Base-by-base conservation (phyloP, 2,797 vertebrate species). In the Spatula versicolor region DNA sequence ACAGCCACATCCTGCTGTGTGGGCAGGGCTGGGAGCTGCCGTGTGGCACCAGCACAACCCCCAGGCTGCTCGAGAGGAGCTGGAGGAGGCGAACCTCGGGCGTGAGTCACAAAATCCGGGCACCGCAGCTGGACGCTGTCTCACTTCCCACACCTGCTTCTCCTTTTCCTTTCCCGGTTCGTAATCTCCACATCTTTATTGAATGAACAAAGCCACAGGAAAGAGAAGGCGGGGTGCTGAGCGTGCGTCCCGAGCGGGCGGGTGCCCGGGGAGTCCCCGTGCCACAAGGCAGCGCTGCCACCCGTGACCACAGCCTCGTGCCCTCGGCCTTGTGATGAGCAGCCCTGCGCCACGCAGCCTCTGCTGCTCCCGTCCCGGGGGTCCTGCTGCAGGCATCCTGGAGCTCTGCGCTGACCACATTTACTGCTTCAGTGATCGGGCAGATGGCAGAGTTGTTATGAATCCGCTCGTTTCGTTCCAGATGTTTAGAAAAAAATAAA, bases 321-420 rank as follows among this genome's bases (percentile, higher is more conserved):
- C 22, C 64, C 23, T 4, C 9, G 2, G 12, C 19, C 2, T 0
- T 10, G 37, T 0, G 3, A 18, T 30, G 8, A 45, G 48, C 23
- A 62, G 59, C 60, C 6, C 25, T 1, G 26, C 7, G 5, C 67
- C 50, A 2, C 0, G 1, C 0, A 8, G 23, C 39, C 17, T 73
- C 19, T 46, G 54, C 54, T 67, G 17, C 73, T 59, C 43, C 0
- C 1, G 1, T 23, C 22, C n/a, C 4, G 0, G 2, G 1, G 16
- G 23, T 13, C 33, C 31, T 37, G 7, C 0, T 2, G 78, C 35
- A 41, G 30, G 45, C 1, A 1, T 54, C 28, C 1, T 0, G 9
- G 55, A 26, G 77, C 56, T 79, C 68, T 66, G 33, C 8, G 3
- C 0, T 50, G 46, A 3, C 23, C 63, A 13, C 30, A 37, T 13